These are phyloP conservation scores for Marasmarcha lunaedactyla DNA, from an alignment of 2,888 invertebrate genomes.

Conservation along the genomic window DNA sequence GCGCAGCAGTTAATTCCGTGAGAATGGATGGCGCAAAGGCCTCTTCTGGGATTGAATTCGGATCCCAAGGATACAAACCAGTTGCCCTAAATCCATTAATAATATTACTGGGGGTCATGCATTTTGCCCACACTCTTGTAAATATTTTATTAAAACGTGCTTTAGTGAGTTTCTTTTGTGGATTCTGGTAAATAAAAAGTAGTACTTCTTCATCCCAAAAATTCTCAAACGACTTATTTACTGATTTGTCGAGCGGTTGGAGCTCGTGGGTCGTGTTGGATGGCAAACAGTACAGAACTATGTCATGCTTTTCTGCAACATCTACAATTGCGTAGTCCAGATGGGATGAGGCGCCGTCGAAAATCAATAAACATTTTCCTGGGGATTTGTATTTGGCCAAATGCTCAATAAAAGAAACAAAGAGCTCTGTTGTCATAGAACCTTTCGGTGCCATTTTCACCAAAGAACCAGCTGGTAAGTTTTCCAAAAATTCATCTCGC, in stretches of 20 bases:
- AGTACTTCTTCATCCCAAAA: slow-evolving; percentile 8
- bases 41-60: background rate
- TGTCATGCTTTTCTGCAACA: slow-evolving; percentile 9
- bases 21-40: slow-evolving; percentile 1
- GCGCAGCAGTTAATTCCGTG: background rate
- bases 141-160: background rate
- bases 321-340: slow-evolving; percentile 4
- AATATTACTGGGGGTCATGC: background rate
- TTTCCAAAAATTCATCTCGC: slow-evolving; percentile 12
- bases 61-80: background rate
- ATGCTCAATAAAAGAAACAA: slow-evolving; percentile 16
- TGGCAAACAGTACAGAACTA: slow-evolving; percentile 10
- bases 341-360: slow-evolving; percentile 15
- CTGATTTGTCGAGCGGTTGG: slow-evolving; percentile 12
- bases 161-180: background rate
- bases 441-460: slow-evolving; percentile 18
- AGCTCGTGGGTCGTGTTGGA: slow-evolving; percentile 11
- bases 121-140: background rate
- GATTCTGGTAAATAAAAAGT: background rate
- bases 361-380: slow-evolving; percentile 17
- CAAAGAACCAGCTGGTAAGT: slow-evolving; percentile 14
- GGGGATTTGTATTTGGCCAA: slow-evolving; percentile 12
- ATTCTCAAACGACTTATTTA: slow-evolving; percentile 11
- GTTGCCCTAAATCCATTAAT: background rate
- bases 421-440: slow-evolving; percentile 14